phyloP scores from a whole-genome alignment of 2,113 vertebrate species.

The Pedionomus torquatus region DNA sequence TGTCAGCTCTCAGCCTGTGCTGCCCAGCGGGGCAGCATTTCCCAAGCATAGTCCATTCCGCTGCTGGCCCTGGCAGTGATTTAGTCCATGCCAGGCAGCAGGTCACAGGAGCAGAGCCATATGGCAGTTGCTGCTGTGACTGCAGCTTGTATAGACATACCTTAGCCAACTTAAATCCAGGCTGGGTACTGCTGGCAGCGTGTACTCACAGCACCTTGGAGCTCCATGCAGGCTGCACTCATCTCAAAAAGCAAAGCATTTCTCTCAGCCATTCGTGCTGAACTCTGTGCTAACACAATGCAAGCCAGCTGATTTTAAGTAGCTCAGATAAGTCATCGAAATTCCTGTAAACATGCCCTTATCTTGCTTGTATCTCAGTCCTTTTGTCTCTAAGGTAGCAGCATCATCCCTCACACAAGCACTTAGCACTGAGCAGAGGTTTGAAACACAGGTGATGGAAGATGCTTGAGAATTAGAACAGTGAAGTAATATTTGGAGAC shows the following conservation, averaged over 20 bases:
- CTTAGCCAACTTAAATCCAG: neutral
- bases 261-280: neutral
- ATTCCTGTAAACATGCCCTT: neutral
- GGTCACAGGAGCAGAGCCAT: neutral
- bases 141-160: neutral
- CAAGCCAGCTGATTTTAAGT: neutral
- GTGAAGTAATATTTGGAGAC: neutral
- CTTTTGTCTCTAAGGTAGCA: neutral
- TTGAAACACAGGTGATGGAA: neutral
- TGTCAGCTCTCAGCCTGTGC: neutral
- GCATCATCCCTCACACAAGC: neutral
- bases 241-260: neutral
- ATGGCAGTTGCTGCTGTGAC: constrained; percentile 4
- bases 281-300: neutral
- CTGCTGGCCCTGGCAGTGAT: neutral
- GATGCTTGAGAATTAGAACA: neutral
- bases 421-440: neutral
- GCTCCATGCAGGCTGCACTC: neutral
- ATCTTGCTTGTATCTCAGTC: neutral
- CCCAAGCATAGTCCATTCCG: fast-evolving
- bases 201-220: fast-evolving
- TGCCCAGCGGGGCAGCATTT: neutral
- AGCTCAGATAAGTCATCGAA: neutral
- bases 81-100: neutral
- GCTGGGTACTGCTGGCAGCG: neutral